Evolutionary conservation across 2,888 invertebrate genomes (phyloP).

Genomic region (Phalera bucephala): DNA sequence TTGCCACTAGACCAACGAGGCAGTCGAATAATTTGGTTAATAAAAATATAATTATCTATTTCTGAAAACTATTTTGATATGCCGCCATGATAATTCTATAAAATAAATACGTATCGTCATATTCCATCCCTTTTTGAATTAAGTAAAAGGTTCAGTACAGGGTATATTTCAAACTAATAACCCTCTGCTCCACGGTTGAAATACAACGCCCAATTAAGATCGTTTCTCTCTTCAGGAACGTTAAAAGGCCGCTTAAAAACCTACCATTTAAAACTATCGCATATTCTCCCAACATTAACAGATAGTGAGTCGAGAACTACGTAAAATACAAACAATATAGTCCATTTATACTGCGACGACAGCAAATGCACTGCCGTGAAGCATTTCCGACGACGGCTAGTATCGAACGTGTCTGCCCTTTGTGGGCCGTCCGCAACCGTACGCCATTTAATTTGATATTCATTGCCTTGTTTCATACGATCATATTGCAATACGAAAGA

Average conservation of each 20-base stretch:
- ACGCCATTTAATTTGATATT: constrained; percentile 56
- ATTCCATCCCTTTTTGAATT: no score
- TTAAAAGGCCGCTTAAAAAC: not conserved
- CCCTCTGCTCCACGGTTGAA: no score
- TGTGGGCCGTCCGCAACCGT: constrained; percentile 41
- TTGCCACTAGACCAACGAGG: no score
- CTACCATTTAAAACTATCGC: not conserved
- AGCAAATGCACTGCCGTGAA: constrained; percentile 23
- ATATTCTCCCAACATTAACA: not conserved
- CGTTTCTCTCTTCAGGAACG: not conserved
- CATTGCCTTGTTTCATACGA: constrained; percentile 39
- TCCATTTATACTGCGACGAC: constrained; percentile 17
- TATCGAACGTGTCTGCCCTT: constrained; percentile 47
- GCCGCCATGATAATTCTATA: no score
- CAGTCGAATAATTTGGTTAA: no score
- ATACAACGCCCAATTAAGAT: no score
- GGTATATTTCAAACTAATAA: no score
- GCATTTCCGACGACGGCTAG: constrained; percentile 31
- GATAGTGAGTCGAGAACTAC: constrained; percentile 11
- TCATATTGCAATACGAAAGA: constrained; percentile 27
- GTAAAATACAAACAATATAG: constrained; percentile 22
- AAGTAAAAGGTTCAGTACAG: no score
- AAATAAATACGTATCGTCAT: no score
- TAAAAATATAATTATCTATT: no score
- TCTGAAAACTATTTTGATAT: no score